Base-by-base conservation (phyloP, 2,888 invertebrate species). In the Antitype chi region DNA sequence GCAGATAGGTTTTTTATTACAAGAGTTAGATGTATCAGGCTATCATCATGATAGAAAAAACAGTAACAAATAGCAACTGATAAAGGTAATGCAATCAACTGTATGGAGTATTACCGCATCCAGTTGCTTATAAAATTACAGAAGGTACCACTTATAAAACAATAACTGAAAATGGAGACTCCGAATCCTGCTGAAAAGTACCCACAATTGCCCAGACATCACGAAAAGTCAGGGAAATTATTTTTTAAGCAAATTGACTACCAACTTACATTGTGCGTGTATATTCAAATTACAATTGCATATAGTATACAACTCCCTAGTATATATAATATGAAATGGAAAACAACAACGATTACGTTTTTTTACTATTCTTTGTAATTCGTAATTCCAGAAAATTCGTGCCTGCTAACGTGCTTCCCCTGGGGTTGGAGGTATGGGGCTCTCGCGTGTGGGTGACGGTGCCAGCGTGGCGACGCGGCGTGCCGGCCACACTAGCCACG, bases 381-480 rank as follows among this genome's bases (percentile, higher is more conserved):
- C 11, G 17, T 59, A 0, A 38, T 95, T 95, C 64, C 91, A 96
- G 96, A 47, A 91, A 97, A 70, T 98, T 97, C 89, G 95, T 98
- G 43, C 97, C 98, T 0, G 97, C 97, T 82, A 98, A 98, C 90
- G 98, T 98, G 89, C 94, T 98, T 28, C 98, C 98, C 0, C 93
- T 98, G 69, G 98, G 98, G 0, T 91, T 98, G 32, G 98, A 98
- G 90, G 96, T 98, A 6, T 97, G 97, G 95, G 97, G 96, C 8
- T 95, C 98, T 78, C 97, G 98, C 17, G 94, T 98, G 15, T 99
- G 98, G 93, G 95, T 99, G 4, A 98, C 98, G 3, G 94, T 98
- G 70, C 98, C 98, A 0, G 97, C 98, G 82, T 98, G 98, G 98
- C 97, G 97, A 73, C 94, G 96, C 52, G 98, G 98, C 0, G 97